Evolutionary conservation across 2,888 invertebrate genomes (phyloP), one percentile per base, ranked within the genome.

Genomic region (Ferdinandea cuprea): DNA sequence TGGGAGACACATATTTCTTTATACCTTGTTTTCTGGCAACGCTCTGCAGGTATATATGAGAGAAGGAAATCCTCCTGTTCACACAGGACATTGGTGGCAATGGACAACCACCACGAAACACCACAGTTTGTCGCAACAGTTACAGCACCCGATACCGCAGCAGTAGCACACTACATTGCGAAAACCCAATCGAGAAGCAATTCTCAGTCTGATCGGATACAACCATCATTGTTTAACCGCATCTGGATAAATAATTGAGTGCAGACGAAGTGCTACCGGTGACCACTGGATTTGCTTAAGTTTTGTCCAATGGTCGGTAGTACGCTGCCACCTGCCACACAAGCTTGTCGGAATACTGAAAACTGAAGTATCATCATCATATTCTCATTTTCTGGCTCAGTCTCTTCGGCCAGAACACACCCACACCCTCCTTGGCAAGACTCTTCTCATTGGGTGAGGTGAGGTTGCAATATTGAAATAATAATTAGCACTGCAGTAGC

Each of bases 181-280:
- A 65, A n/a, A 69, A 66, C 59, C 72, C 61, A 83, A 83, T 83
- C 83, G 83, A 83, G 78, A 83, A 63, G 68, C 72, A 78, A 78
- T 83, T 83, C 83, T 83, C 78, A 69, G 69, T 35, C 74, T 69
- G 80, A 69, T 74, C 69, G 50, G 69, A 69, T 63, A 37, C 61
- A 80, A 74, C 76, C 80, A 58, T 80, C 80, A 83, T 78, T 83
- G 83, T 73, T 73, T 68, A 68, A 83, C 83, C 83, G 63, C 83
- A 83, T 78, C 78, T 83, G 72, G 83, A 83, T 83, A 83, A 83
- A 83, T 78, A 83, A 83, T 83, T 83, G 83, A 83, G 83, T 83
- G 78, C 83, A 78, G 83, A 69, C 78, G 83, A 83, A 83, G 83
- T 83, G 78, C 83, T 83, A 83, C 72, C 78, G 66, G 46, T 73